phyloP scores from a whole-genome alignment of 2,113 vertebrate genomes.

The Gnathonemus echidnorhynchus region DNA sequence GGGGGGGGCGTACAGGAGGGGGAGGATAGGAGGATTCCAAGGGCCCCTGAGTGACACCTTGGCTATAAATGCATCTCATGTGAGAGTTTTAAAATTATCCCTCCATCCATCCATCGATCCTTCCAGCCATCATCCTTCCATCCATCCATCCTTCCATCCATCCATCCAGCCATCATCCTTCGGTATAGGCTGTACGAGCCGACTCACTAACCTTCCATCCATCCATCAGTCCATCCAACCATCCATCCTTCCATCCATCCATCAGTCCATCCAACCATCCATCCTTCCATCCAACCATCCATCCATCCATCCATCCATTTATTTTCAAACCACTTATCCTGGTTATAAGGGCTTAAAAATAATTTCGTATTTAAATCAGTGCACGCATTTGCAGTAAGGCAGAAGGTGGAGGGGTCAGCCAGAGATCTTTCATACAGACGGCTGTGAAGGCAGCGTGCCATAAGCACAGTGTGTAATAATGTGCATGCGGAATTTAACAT shows the following conservation, averaged over 20 bases:
- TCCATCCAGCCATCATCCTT: too few species aligned
- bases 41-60: too few species aligned
- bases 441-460: not conserved
- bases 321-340: not conserved
- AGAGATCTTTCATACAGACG: not conserved
- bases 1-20: not conserved
- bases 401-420: not conserved
- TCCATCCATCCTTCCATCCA: too few species aligned
- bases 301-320: not conserved
- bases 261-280: too few species aligned
- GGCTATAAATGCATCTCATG: not conserved
- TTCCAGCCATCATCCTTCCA: too few species aligned
- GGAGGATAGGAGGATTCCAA: too few species aligned
- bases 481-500: not conserved
- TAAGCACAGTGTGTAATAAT: not conserved
- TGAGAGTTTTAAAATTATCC: not conserved
- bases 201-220: too few species aligned
- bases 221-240: too few species aligned
- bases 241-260: too few species aligned
- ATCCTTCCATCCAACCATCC: not conserved
- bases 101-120: not conserved
- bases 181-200: too few species aligned
- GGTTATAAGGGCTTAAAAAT: not conserved
- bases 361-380: not conserved
- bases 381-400: not conserved